phyloP scores from a whole-genome alignment of 2,113 vertebrate species.

The Festucalex cinctus region DNA sequence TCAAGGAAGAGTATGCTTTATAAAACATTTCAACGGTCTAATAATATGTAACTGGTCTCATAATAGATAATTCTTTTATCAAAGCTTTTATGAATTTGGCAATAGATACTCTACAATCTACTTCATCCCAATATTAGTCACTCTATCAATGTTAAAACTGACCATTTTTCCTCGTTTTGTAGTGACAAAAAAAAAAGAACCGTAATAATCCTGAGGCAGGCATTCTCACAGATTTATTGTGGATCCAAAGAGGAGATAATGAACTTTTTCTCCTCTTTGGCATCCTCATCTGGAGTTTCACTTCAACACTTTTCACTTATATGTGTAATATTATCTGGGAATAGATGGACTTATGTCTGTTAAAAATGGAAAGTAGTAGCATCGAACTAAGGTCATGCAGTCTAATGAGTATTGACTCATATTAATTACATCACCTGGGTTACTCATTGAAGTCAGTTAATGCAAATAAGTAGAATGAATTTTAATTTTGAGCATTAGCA shows the following conservation, averaged over 20 bases:
- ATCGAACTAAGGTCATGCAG: neutral
- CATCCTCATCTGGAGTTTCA: neutral
- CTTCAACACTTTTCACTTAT: neutral
- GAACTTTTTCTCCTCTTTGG: neutral
- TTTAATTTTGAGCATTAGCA: neutral
- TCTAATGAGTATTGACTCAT: neutral
- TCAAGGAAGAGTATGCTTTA: neutral
- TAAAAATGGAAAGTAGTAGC: neutral
- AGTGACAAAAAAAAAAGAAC: neutral
- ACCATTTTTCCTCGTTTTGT: neutral
- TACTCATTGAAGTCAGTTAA: neutral
- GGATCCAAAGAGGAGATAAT: neutral
- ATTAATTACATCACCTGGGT: neutral
- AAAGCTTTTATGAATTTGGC: too few relatives aligned
- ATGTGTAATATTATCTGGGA: neutral
- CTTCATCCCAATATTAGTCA: neutral
- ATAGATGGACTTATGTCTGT: neutral
- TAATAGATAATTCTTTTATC: neutral
- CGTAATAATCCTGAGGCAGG: neutral
- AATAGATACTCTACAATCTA: too few relatives aligned
- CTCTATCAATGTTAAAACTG: neutral
- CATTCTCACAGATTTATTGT: neutral
- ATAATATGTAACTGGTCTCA: neutral
- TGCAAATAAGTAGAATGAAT: neutral
- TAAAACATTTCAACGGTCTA: neutral